Percentiles rank a stretch among this genome's conserved stretches.
Conservation (phyloP, 2,888 invertebrate genomes). For the Caenorhabditis doughertyi region DNA sequence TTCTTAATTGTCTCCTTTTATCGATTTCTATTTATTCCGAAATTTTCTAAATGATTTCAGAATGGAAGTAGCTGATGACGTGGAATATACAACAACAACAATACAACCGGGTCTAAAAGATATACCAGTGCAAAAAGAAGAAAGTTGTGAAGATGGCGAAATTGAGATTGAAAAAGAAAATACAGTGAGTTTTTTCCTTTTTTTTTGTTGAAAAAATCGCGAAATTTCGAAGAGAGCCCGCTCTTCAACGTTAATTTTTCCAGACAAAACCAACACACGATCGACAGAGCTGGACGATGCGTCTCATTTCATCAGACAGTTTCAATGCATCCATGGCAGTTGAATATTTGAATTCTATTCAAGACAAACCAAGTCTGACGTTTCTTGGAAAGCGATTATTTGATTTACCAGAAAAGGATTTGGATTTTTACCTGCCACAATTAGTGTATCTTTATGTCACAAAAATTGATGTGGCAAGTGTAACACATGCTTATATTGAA, state of each 20-base stretch:
- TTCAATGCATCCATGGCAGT: constrained; percentile 99
- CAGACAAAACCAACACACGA: constrained; percentile 49
- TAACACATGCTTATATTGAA: constrained; percentile 90
- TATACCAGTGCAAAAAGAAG: constrained; percentile 4
- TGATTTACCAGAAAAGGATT: constrained; percentile 92
- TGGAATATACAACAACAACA: constrained; percentile 18
- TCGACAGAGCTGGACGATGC: constrained; percentile 86
- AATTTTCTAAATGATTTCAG: constrained; percentile 1
- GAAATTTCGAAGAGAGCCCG: no score
- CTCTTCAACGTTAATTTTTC: no score
- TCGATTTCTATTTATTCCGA: background rate
- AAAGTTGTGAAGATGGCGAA: background rate
- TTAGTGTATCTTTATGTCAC: constrained; percentile 98
- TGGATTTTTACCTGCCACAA: constrained; percentile 98
- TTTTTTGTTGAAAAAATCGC: background rate
- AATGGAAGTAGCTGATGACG: constrained; percentile 12
- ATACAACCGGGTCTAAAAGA: constrained; percentile 17
- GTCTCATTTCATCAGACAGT: constrained; percentile 96
- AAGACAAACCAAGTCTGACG: constrained; percentile 97
- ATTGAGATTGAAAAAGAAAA: constrained; percentile 29
- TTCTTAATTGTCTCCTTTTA: background rate
- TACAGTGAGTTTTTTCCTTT: constrained; percentile 4
- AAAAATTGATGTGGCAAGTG: constrained; percentile 97
- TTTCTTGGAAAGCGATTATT: constrained; percentile 98
- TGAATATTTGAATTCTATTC: constrained; percentile 97